A percentile compares a stretch with the other conserved stretches of the same genome.
phyloP scores from a whole-genome alignment of 2,797 vertebrate genomes.

The Phoxinus dragarum region DNA sequence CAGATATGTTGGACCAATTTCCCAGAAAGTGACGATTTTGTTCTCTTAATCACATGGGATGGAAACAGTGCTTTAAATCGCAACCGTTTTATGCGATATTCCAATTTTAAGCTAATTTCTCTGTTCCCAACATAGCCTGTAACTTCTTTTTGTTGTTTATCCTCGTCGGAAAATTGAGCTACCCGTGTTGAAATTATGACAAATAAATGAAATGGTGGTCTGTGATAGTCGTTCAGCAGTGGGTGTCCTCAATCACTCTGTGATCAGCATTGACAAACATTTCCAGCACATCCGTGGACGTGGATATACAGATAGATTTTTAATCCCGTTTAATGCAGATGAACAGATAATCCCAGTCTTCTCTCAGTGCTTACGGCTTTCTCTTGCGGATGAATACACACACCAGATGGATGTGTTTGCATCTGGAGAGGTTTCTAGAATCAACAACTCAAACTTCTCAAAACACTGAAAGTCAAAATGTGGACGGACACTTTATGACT shows the following conservation, averaged over 20 bases:
- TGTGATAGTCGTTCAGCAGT: neutral
- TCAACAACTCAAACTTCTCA: neutral
- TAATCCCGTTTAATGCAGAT: conserved; percentile 73
- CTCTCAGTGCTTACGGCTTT: conserved; percentile 70
- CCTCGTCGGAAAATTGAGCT: neutral
- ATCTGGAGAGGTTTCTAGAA: conserved; percentile 19
- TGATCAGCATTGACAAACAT: neutral
- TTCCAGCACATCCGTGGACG: neutral
- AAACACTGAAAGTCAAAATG: conserved; percentile 6
- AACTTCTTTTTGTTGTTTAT: neutral
- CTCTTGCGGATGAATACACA: conserved; percentile 6
- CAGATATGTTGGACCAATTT: no score
- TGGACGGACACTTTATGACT: neutral
- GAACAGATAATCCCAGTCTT: conserved; percentile 74
- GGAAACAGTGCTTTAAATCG: neutral
- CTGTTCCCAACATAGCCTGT: neutral
- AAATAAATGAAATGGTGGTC: neutral
- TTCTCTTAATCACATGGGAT: neutral
- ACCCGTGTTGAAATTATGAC: neutral
- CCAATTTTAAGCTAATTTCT: neutral
- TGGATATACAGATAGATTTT: conserved; percentile 51
- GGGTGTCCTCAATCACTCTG: neutral
- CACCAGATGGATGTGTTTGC: conserved; percentile 21
- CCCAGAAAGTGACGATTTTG: neutral
- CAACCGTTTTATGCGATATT: neutral